Conservation (phyloP, 2,888 invertebrate genomes). For the Julus scandinavius region DNA sequence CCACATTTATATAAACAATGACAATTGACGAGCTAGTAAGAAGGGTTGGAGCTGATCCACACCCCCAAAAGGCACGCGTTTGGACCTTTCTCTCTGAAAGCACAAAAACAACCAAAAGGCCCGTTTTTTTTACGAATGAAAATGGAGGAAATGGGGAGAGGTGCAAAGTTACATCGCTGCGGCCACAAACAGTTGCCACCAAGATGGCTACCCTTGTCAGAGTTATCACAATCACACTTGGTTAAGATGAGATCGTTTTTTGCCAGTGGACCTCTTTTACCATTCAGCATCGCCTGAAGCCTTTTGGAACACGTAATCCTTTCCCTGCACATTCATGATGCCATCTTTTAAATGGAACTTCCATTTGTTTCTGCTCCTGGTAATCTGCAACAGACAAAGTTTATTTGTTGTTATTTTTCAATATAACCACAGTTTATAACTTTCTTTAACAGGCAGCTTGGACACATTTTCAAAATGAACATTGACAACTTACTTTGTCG, state of each 20-base stretch:
- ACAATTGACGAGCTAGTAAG: neutral
- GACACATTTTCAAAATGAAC: neutral
- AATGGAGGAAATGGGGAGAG: conserved; percentile 13
- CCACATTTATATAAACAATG: neutral
- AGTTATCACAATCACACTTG: neutral
- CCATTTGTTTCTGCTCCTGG: conserved; percentile 98
- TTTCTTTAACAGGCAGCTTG: too few relatives aligned
- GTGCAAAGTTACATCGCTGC: neutral
- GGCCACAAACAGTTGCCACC: neutral
- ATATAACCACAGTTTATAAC: too few relatives aligned
- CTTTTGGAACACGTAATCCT: conserved; percentile 99
- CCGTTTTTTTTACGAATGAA: neutral
- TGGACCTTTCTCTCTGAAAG: neutral
- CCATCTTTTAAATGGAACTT: conserved; percentile 99
- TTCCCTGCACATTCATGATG: conserved; percentile 98
- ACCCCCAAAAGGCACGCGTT: neutral
- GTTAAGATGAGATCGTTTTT: neutral
- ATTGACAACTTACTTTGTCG: conserved; percentile 80
- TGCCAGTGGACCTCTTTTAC: conserved; percentile 69
- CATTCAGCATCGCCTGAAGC: conserved; percentile 99
- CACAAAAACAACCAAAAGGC: neutral
- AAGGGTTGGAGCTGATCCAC: neutral
- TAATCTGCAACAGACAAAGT: conserved; percentile 74
- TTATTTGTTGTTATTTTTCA: too few relatives aligned
- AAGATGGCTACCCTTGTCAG: neutral